Evolutionary conservation across 2,888 invertebrate genomes (phyloP), one percentile per base, ranked within the genome.

Genomic region (Stictocephala bisonia): DNA sequence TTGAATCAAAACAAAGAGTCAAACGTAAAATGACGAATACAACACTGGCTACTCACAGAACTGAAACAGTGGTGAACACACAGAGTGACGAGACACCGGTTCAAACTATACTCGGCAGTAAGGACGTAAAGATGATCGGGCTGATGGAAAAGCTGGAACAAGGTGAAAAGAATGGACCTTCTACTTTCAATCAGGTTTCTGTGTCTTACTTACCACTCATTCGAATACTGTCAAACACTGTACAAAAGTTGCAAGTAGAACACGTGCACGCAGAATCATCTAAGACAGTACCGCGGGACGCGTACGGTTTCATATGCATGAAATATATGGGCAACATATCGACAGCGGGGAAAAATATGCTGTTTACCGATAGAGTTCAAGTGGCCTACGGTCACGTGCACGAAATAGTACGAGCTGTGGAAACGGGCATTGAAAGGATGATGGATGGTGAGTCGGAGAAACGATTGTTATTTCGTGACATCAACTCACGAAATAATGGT

Each of bases 201-300:
- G 51, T 51, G 3, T 22, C 51, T 6, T 51, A 51, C 24, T n/a
- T 51, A n/a, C 51, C 51, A 7, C n/a, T 22, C 51, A 22, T 51
- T 3, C 20, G 24, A 6, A 6, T 22, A n/a, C n/a, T 51, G 51
- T 51, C 51, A n/a, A 3, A 6, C 20, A 51, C 51, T 22, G 51
- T 51, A 6, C 51, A 51, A 22, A 51, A 51, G 24, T 24, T 51
- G 4, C 51, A 51, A 22, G 51, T 51, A n/a, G 51, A 51, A 51
- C 51, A 51, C 51, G 51, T 51, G 4, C 51, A 51, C 51, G 51
- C 51, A 6, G 51, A 51, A 51, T 51, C 51, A n/a, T 22, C 22
- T 6, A 51, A 51, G 24, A 51, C 51, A 4, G 24, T 51, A 6
- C 51, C 51, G 24, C 20, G 24, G 6, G 51, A 51, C n/a, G 51